Percentiles rank a stretch among this genome's conserved stretches.
Evolutionary conservation across 1,140 invertebrate genomes (phyloP).

Genomic region (Drosophila truncata): DNA sequence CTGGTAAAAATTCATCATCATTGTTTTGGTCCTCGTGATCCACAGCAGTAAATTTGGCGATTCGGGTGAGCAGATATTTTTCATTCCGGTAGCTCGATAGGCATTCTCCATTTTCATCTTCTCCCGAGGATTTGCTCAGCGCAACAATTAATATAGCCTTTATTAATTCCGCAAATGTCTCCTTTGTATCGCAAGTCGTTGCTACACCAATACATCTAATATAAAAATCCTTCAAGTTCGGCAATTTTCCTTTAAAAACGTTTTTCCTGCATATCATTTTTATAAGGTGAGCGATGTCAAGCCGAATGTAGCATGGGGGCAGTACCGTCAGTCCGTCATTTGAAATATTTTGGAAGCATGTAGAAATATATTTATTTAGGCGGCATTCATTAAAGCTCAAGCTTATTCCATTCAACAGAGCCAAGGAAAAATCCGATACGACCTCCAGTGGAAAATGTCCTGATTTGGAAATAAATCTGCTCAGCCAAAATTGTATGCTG

Average conservation of each 20-base stretch:
- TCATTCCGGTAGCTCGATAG: background rate
- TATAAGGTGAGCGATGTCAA: slow-evolving; percentile 3
- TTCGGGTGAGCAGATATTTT: background rate
- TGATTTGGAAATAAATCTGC: background rate
- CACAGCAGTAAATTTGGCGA: background rate
- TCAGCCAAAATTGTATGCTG: slow-evolving; percentile 12
- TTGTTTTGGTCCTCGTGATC: no score
- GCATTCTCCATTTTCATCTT: background rate
- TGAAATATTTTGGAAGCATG: background rate
- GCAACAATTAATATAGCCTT: background rate
- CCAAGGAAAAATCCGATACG: slow-evolving; percentile 4
- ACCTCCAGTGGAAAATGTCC: slow-evolving; percentile 7
- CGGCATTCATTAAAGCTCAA: slow-evolving; percentile 7
- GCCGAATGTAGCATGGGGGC: slow-evolving; percentile 4
- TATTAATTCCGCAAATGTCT: background rate
- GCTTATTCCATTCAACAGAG: background rate
- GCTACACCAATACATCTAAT: slow-evolving; percentile 1
- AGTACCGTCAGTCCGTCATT: background rate
- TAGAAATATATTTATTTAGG: background rate
- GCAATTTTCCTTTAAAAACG: slow-evolving; percentile 1
- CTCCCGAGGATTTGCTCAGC: slow-evolving; percentile 1
- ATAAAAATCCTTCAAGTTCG: background rate
- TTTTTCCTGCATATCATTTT: slow-evolving; percentile 4
- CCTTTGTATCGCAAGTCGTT: background rate
- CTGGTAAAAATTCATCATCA: background rate